These are phyloP conservation scores for Campoletis raptor DNA, from an alignment of 2,888 invertebrate species.

Conservation along the genomic window DNA sequence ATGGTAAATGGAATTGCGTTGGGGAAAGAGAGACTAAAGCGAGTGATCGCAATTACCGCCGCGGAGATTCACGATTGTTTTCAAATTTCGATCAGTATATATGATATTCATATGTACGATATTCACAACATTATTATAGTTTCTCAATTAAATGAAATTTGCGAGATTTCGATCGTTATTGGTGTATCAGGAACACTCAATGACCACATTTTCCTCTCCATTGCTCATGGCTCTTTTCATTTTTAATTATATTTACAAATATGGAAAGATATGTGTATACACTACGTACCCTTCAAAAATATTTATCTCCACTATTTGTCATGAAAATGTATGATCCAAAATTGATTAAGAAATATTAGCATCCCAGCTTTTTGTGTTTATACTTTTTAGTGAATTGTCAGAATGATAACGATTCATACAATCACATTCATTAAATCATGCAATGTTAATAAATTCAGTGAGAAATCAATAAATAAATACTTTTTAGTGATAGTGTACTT, in stretches of 20 bases:
- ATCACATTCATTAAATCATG: neutral
- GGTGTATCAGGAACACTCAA: neutral
- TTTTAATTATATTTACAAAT: neutral
- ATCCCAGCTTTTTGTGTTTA: neutral
- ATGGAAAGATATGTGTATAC: neutral
- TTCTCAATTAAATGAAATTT: conserved; percentile 19
- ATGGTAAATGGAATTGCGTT: conserved; percentile 8
- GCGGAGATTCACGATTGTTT: conserved; percentile 13
- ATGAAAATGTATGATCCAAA: neutral
- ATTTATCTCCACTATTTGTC: neutral
- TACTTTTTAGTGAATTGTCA: neutral
- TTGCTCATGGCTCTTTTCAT: conserved; percentile 5
- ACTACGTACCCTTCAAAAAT: neutral
- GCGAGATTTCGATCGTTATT: conserved; percentile 21
- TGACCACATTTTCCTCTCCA: conserved; percentile 15
- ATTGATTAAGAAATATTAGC: neutral
- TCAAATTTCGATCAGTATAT: conserved; percentile 14
- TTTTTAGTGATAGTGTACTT: neutral
- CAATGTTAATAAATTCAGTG: neutral
- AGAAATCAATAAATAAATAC: neutral
- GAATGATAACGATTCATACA: neutral
- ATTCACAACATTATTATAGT: conserved; percentile 27
- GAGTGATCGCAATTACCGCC: conserved; percentile 17
- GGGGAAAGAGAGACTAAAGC: neutral
- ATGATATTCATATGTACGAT: conserved; percentile 16